Conservation (phyloP, 2,113 vertebrate species). For the Mellivora capensis region DNA sequence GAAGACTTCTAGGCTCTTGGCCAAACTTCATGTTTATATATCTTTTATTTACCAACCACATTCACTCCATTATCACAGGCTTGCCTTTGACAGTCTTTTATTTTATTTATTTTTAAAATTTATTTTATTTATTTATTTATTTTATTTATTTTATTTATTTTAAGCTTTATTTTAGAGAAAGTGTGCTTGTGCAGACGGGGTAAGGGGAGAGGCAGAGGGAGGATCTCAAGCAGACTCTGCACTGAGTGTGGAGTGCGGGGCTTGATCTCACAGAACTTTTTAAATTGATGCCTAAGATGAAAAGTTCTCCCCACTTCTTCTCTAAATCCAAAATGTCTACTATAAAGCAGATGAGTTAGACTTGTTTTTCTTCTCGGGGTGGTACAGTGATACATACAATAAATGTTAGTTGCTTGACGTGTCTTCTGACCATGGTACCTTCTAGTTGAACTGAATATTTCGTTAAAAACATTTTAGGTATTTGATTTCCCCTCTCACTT, state of each 20-base stretch:
- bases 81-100: not conserved
- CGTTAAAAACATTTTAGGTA: not conserved
- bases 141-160: not conserved
- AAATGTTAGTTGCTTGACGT: not conserved
- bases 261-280: not conserved
- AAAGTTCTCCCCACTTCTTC: not conserved
- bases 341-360: not conserved
- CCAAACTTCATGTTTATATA: not conserved
- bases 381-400: not conserved
- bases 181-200: not conserved
- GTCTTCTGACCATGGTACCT: not conserved
- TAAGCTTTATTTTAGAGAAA: not conserved
- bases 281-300: not conserved
- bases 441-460: not conserved
- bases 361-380: not conserved
- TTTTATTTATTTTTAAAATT: no score
- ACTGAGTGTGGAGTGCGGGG: not conserved
- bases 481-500: not conserved
- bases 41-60: not conserved
- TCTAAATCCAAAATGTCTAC: not conserved
- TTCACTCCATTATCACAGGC: not conserved
- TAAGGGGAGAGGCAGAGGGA: not conserved
- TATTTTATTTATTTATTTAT: not conserved
- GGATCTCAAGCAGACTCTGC: not conserved
- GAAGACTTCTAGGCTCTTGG: not conserved